These are phyloP conservation scores for Caenorhabditis panamensis DNA, from an alignment of 2,888 invertebrate genomes.

Conservation along the genomic window DNA sequence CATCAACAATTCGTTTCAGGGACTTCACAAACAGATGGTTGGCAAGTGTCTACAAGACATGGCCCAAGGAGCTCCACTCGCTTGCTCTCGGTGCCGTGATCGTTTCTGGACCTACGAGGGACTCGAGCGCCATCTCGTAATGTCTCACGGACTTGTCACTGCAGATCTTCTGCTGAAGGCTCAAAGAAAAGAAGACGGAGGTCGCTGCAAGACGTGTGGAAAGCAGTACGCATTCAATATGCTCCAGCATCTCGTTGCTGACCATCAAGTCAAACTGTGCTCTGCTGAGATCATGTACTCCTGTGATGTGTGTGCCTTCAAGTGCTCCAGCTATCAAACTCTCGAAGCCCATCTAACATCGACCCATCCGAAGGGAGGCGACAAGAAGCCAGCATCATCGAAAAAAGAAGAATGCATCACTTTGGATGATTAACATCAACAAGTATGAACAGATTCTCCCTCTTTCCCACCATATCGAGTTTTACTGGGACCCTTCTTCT, in stretches of 20 bases:
- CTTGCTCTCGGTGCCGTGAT: conserved; percentile 79
- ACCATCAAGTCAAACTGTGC: conserved; percentile 79
- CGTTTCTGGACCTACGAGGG: conserved; percentile 96
- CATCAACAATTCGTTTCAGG: conserved; percentile 53
- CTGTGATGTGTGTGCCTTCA: conserved; percentile 76
- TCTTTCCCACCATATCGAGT: neutral
- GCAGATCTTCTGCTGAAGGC: conserved; percentile 96
- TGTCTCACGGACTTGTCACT: conserved; percentile 94
- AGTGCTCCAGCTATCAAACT: conserved; percentile 74
- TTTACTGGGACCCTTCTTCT: neutral
- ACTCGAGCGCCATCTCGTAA: conserved; percentile 93
- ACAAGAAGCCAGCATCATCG: conserved; percentile 38
- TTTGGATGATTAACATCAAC: conserved; percentile 63
- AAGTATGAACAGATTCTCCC: neutral
- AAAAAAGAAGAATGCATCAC: conserved; percentile 69
- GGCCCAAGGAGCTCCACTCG: conserved; percentile 78
- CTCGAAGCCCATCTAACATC: conserved; percentile 77
- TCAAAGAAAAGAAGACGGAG: conserved; percentile 94
- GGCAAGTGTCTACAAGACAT: conserved; percentile 73
- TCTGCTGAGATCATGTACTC: conserved; percentile 81
- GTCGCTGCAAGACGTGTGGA: conserved; percentile 94
- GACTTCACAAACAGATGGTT: conserved; percentile 74
- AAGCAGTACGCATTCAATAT: conserved; percentile 83
- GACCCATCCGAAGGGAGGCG: conserved; percentile 74
- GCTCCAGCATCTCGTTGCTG: conserved; percentile 80